Percentiles rank a stretch among this genome's conserved stretches.
Conservation (phyloP, 2,888 invertebrate species). For the Piscicola geometra region DNA sequence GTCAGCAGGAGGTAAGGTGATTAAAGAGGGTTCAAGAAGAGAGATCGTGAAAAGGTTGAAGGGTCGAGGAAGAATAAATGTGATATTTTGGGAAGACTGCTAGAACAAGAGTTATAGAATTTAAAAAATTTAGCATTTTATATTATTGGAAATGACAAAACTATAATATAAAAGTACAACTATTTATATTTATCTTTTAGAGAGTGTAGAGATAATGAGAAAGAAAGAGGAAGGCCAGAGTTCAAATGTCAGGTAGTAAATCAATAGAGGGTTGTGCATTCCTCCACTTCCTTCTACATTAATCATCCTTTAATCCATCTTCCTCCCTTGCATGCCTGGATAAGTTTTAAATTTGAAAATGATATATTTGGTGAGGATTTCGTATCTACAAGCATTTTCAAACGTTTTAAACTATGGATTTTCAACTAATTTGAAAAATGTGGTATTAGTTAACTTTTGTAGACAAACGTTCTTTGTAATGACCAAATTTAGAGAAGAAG, state of each 20-base stretch:
- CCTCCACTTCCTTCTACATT: slow-evolving; percentile 8
- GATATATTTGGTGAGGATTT: too few relatives aligned
- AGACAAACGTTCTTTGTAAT: neutral
- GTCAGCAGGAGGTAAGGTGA: slow-evolving; percentile 5
- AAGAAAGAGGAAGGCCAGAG: neutral
- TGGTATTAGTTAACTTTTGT: too few relatives aligned
- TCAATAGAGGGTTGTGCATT: slow-evolving; percentile 12
- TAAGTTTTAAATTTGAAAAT: too few relatives aligned
- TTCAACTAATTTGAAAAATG: too few relatives aligned
- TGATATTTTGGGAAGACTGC: too few relatives aligned
- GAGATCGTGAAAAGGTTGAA: neutral
- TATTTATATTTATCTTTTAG: neutral
- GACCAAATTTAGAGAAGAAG: too few relatives aligned
- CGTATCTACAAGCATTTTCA: too few relatives aligned
- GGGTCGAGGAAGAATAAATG: neutral
- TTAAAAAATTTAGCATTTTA: neutral
- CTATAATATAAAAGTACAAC: too few relatives aligned
- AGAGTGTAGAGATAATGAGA: neutral
- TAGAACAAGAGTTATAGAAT: neutral
- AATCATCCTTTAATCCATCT: neutral
- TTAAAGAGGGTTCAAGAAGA: slow-evolving; percentile 10
- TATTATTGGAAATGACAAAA: too few relatives aligned
- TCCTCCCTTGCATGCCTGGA: too few relatives aligned
- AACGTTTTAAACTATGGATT: too few relatives aligned
- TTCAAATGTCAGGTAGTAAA: slow-evolving; percentile 15